These are phyloP conservation scores for Drosophila mayri DNA, from an alignment of 1,140 invertebrate genomes.

Conservation along the genomic window DNA sequence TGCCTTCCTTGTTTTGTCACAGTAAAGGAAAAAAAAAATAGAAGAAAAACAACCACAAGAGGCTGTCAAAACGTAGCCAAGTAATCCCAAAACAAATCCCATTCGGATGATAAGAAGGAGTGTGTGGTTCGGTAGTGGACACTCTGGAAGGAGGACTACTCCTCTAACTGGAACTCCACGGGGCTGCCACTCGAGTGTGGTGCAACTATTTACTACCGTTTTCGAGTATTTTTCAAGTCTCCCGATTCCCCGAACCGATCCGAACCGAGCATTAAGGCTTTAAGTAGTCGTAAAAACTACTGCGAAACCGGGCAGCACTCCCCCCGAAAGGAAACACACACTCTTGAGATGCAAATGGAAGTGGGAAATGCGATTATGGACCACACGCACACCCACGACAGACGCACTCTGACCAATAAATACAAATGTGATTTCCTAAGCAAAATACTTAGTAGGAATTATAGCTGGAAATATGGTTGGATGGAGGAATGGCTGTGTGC, in stretches of 20 bases:
- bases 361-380: constrained; percentile 39
- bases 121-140: constrained; percentile 21
- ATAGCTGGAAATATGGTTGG: too few species aligned
- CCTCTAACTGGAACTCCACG: constrained; percentile 52
- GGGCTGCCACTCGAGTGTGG: constrained; percentile 65
- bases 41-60: constrained; percentile 29
- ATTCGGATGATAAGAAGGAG: constrained; percentile 31
- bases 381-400: constrained; percentile 16
- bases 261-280: constrained; percentile 22
- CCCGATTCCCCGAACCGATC: constrained; percentile 55
- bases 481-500: constrained; percentile 22
- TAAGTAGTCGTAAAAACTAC: constrained; percentile 60
- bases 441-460: constrained; percentile 35
- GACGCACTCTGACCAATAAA: constrained; percentile 36
- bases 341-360: constrained; percentile 43
- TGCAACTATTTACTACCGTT: constrained; percentile 71
- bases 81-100: constrained; percentile 45
- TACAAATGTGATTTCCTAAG: constrained; percentile 38
- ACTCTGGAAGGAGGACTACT: constrained; percentile 21
- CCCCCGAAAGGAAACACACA: background rate
- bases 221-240: constrained; percentile 37
- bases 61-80: constrained; percentile 69
- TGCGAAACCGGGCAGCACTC: constrained; percentile 38
- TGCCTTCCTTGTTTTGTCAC: constrained; percentile 33
- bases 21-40: constrained; percentile 4